A percentile compares a stretch with the other conserved stretches of the same genome.
Conservation (phyloP, 1,140 invertebrate species). For the Steinernema khuongi region DNA sequence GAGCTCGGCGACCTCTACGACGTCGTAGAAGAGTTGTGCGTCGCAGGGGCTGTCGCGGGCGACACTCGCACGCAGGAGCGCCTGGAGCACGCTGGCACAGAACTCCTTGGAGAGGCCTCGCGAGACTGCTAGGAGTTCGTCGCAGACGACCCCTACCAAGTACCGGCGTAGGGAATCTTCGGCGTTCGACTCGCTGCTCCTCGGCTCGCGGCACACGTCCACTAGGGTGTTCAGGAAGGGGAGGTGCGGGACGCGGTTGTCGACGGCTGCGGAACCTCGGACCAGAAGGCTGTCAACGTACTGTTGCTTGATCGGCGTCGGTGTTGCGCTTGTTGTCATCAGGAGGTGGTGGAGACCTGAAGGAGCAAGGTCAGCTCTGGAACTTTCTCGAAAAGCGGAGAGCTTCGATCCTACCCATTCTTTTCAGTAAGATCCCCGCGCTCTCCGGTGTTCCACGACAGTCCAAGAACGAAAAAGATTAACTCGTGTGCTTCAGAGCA, state of each 20-base stretch:
- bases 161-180: not conserved
- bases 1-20: not conserved
- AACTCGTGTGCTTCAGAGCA: too few species aligned
- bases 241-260: not conserved
- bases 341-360: constrained; percentile 6
- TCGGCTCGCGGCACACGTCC: not conserved
- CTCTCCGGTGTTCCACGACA: too few species aligned
- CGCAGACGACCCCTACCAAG: not conserved
- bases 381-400: too few species aligned
- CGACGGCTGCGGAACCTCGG: not conserved
- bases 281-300: constrained; percentile 10
- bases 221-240: not conserved
- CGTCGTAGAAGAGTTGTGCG: not conserved
- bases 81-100: not conserved
- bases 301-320: not conserved
- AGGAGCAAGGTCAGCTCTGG: too few species aligned
- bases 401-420: too few species aligned
- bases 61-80: not conserved
- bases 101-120: not conserved
- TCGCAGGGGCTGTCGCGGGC: not conserved
- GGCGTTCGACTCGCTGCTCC: not conserved
- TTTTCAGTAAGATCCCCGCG: too few species aligned
- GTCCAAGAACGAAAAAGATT: too few species aligned
- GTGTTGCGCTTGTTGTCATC: not conserved
- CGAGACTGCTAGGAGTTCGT: not conserved